These are phyloP conservation scores for Bugulina stolonifera DNA, from an alignment of 2,888 invertebrate species.

Conservation along the genomic window DNA sequence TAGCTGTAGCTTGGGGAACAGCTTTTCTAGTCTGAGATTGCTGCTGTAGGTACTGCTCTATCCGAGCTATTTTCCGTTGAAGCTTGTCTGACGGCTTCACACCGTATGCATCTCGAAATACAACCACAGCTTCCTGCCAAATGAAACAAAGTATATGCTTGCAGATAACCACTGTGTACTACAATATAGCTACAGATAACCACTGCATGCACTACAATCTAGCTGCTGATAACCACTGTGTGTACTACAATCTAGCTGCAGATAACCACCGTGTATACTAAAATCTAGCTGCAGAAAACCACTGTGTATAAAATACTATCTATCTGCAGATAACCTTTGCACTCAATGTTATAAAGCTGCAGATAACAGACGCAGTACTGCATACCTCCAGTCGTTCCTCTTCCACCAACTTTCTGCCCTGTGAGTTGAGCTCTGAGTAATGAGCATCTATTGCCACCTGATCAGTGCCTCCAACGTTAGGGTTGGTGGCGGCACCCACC, in stretches of 20 bases:
- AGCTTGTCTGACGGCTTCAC: constrained; percentile 28
- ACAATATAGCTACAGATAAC: too few species aligned
- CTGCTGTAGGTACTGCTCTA: constrained; percentile 27
- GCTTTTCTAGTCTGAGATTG: not conserved
- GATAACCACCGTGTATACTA: too few species aligned
- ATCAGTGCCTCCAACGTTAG: not conserved
- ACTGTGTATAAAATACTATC: too few species aligned
- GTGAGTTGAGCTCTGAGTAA: not conserved
- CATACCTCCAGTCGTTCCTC: constrained; percentile 7
- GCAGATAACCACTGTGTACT: too few species aligned
- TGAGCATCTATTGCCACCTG: constrained; percentile 6
- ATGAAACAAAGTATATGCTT: not conserved
- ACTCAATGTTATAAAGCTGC: too few species aligned
- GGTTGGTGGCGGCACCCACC: not conserved
- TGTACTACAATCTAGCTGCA: too few species aligned
- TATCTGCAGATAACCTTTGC: too few species aligned
- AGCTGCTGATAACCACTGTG: too few species aligned
- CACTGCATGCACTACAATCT: too few species aligned
- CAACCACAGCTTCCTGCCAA: constrained; percentile 2
- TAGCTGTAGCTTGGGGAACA: not conserved
- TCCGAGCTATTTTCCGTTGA: constrained; percentile 26
- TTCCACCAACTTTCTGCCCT: constrained; percentile 6
- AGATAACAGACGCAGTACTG: too few species aligned
- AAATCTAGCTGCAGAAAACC: too few species aligned
- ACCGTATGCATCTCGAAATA: constrained; percentile 27